Evolutionary conservation across 2,113 vertebrate genomes (phyloP).

Genomic region (Alethe castanea): DNA sequence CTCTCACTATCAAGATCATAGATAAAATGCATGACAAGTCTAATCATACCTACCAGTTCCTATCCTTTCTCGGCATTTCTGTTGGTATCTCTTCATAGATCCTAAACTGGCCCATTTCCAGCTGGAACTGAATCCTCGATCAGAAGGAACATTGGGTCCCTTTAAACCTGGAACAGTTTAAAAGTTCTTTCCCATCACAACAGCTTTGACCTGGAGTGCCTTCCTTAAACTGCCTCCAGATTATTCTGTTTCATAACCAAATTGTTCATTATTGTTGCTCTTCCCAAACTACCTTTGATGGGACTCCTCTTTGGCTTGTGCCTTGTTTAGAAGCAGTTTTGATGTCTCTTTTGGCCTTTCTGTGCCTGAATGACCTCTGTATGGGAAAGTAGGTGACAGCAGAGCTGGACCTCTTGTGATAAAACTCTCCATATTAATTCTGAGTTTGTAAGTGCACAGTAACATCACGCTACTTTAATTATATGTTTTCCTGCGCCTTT

Average conservation of each 20-base stretch:
- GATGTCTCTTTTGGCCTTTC: not conserved
- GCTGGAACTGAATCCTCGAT: not conserved
- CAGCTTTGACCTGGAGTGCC: constrained; percentile 15
- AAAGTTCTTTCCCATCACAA: constrained; percentile 33
- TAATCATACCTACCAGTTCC: not conserved
- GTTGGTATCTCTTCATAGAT: not conserved
- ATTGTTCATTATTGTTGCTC: not conserved
- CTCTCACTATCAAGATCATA: not conserved
- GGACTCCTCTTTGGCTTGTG: not conserved
- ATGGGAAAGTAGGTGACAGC: not conserved
- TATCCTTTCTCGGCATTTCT: not conserved
- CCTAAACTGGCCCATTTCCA: constrained; percentile 6
- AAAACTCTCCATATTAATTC: not conserved
- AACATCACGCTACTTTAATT: constrained; percentile 58
- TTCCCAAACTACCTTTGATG: not conserved
- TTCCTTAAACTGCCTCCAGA: constrained; percentile 29
- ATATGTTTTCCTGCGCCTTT: constrained; percentile 48
- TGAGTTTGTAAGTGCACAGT: not conserved
- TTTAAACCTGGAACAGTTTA: constrained; percentile 36
- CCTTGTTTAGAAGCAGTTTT: not conserved
- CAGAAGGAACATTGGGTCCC: constrained; percentile 20
- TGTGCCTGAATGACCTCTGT: not conserved
- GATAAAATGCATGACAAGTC: not conserved
- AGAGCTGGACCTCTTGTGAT: not conserved
- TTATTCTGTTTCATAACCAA: constrained; percentile 34